Evolutionary conservation across 2,113 vertebrate genomes (phyloP).

Genomic region (Corythoichthys intestinalis): DNA sequence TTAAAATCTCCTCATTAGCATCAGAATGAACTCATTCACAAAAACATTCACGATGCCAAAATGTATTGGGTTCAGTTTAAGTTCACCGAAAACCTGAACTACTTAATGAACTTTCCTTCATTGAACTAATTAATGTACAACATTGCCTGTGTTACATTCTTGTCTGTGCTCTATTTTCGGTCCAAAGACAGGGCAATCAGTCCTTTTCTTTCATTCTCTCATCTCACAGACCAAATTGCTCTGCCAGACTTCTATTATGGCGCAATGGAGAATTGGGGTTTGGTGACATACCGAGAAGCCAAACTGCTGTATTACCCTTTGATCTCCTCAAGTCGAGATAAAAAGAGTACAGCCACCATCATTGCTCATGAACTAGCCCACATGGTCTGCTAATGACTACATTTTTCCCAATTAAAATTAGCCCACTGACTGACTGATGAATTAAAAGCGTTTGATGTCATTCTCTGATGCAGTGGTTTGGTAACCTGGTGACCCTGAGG

Average conservation of each 20-base stretch:
- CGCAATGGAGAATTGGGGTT: slow-evolving; percentile 96
- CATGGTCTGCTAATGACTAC: slow-evolving; percentile 72
- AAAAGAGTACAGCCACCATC: slow-evolving; percentile 81
- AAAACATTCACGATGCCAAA: too few species aligned
- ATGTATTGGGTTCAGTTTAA: too few species aligned
- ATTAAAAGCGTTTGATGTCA: background rate
- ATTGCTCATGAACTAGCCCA: slow-evolving; percentile 88
- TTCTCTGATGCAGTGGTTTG: slow-evolving; percentile 80
- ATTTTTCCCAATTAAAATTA: background rate
- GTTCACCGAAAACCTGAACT: too few species aligned
- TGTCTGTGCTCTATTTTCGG: background rate
- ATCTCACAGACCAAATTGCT: slow-evolving; percentile 80
- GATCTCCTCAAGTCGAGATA: slow-evolving; percentile 81
- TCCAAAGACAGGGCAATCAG: background rate
- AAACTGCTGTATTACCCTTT: slow-evolving; percentile 66
- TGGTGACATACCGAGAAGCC: slow-evolving; percentile 88
- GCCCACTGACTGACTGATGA: background rate
- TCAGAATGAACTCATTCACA: too few species aligned
- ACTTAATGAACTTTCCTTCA: too few species aligned
- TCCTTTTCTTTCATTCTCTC: slow-evolving; percentile 3
- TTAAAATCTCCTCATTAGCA: too few species aligned
- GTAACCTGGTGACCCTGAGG: slow-evolving; percentile 86
- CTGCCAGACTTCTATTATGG: slow-evolving; percentile 88
- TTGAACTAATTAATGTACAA: too few species aligned
- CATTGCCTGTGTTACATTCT: background rate